A percentile compares a stretch with the other conserved stretches of the same genome.
phyloP scores from a whole-genome alignment of 2,888 invertebrate genomes.

The Heteromurus nitidus region DNA sequence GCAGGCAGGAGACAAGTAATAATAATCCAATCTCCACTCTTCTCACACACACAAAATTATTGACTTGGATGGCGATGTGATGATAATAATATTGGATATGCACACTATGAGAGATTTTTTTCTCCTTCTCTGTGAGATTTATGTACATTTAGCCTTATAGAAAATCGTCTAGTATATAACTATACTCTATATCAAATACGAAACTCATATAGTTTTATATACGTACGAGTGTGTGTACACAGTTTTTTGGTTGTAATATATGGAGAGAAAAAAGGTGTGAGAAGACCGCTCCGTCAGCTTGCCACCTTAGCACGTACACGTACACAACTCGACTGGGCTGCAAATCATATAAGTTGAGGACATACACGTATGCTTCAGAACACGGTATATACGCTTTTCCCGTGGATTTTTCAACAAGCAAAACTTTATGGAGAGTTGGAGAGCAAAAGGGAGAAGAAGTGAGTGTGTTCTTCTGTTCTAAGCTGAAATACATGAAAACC shows the following conservation, averaged over 20 bases:
- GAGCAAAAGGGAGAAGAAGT: too few relatives aligned
- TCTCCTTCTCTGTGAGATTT: conserved; percentile 41
- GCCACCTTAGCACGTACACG: conserved; percentile 62
- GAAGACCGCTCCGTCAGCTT: conserved; percentile 63
- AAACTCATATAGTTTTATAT: neutral
- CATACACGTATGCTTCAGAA: conserved; percentile 52
- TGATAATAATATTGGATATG: conserved; percentile 55
- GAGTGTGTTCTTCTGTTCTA: too few relatives aligned
- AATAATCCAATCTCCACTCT: too few relatives aligned
- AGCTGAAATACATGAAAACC: too few relatives aligned
- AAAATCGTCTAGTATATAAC: neutral
- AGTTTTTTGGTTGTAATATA: neutral
- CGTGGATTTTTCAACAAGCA: conserved; percentile 27
- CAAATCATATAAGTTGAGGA: conserved; percentile 63
- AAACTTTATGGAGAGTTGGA: too few relatives aligned
- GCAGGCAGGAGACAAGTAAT: neutral
- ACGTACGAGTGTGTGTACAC: conserved; percentile 36
- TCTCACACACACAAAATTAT: conserved; percentile 35
- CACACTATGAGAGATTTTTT: conserved; percentile 53
- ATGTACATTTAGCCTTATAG: conserved; percentile 47
- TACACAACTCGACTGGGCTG: conserved; percentile 63
- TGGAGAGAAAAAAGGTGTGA: conserved; percentile 55
- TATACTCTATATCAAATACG: neutral
- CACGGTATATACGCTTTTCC: conserved; percentile 21
- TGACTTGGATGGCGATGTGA: conserved; percentile 57